Percentiles rank a stretch among this genome's conserved stretches.
Evolutionary conservation across 2,113 vertebrate genomes (phyloP).

Genomic region (Heliornis fulica): DNA sequence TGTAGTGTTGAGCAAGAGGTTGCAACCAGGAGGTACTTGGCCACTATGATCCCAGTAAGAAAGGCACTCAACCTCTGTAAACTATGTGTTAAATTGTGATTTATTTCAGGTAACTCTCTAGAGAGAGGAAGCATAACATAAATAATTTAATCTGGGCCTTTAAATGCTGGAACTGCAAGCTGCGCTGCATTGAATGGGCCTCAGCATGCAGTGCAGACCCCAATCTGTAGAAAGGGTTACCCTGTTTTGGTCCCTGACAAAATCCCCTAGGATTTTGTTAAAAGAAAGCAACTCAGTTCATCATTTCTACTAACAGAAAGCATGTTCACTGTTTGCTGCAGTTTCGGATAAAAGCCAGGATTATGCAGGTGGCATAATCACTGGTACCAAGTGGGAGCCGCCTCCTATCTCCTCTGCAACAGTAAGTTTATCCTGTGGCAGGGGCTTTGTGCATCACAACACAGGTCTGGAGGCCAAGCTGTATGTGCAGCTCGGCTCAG

Average conservation of each 20-base stretch:
- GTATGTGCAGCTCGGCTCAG: background rate
- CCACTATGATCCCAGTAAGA: background rate
- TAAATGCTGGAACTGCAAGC: background rate
- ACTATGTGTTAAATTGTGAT: background rate
- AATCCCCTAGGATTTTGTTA: background rate
- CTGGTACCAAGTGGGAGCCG: background rate
- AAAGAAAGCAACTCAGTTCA: background rate
- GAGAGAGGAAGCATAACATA: background rate
- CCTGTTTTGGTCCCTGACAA: background rate
- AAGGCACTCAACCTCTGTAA: background rate
- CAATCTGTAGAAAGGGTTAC: background rate
- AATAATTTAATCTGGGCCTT: background rate
- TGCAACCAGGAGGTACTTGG: background rate
- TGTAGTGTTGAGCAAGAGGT: accelerated
- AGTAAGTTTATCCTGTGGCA: background rate
- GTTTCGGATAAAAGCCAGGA: background rate
- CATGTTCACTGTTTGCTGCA: background rate
- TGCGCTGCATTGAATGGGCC: background rate
- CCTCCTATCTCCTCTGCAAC: background rate
- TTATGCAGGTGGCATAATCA: background rate
- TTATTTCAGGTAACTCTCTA: background rate
- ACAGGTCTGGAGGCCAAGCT: background rate
- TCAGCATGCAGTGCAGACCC: background rate
- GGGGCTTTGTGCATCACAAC: background rate
- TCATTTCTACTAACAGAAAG: background rate